Evolutionary conservation across 2,113 vertebrate species (phyloP).

Genomic region (Syngnathus typhle): DNA sequence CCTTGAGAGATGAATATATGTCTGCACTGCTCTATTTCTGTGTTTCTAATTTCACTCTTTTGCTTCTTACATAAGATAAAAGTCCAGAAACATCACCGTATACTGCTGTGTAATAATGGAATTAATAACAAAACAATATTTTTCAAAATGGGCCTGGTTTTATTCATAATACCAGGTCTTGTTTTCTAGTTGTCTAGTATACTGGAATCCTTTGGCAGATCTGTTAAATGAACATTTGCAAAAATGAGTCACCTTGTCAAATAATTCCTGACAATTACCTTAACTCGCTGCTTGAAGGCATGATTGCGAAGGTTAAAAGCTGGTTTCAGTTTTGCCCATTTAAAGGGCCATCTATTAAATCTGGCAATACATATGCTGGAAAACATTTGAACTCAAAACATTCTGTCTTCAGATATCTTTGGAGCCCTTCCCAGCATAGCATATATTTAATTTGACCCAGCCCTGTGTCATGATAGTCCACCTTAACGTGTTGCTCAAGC

Average conservation of each 20-base stretch:
- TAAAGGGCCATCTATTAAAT: slow-evolving; percentile 35
- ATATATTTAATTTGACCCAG: neutral
- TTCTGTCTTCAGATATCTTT: neutral
- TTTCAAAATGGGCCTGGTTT: neutral
- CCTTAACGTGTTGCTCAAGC: neutral
- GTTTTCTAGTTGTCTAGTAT: neutral
- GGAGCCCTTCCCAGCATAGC: neutral
- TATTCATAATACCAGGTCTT: neutral
- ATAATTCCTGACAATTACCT: slow-evolving; percentile 33
- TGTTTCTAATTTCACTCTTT: too few relatives aligned
- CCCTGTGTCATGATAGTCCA: too few relatives aligned
- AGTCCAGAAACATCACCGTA: too few relatives aligned
- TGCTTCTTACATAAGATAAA: too few relatives aligned
- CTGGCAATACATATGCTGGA: slow-evolving; percentile 20
- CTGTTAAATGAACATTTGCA: neutral
- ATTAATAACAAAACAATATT: neutral
- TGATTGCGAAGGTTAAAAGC: slow-evolving; percentile 33
- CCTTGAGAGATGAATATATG: too few relatives aligned
- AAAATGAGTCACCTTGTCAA: slow-evolving; percentile 23
- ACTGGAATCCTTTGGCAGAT: neutral
- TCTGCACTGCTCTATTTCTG: too few relatives aligned
- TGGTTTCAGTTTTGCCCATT: slow-evolving; percentile 63
- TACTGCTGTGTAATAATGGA: neutral
- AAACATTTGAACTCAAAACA: neutral
- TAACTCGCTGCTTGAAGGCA: slow-evolving; percentile 29